Conservation (phyloP, 2,797 vertebrate genomes). For the Lacerta viridis region DNA sequence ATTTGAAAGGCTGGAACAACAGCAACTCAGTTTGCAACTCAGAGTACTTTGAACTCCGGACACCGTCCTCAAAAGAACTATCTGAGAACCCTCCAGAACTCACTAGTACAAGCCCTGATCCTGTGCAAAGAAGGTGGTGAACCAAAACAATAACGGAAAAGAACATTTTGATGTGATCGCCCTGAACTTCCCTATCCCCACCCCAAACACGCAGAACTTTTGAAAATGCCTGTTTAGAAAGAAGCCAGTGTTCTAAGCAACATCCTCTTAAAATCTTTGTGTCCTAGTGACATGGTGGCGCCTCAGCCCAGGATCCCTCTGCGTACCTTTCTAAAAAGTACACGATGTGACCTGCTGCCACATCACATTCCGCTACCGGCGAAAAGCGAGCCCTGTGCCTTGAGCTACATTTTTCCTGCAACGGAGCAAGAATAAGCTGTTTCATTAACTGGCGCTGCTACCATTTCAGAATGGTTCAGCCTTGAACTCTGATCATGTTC, state of each 20-base stretch:
- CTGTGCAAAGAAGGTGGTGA: background rate
- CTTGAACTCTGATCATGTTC: no score
- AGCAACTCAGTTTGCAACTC: conserved; percentile 3
- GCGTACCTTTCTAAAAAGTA: conserved; percentile 44
- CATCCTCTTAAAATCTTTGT: conserved; percentile 22
- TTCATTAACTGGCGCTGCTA: background rate
- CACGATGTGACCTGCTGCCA: conserved; percentile 26
- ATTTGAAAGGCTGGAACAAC: background rate
- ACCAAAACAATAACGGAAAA: conserved; percentile 12
- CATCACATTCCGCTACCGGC: conserved; percentile 4
- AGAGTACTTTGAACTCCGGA: background rate
- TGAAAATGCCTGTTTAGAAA: background rate
- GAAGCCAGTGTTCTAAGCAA: conserved; percentile 28
- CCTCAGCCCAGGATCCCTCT: conserved; percentile 1
- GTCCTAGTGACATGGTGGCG: conserved; percentile 7
- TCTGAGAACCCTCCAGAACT: no score
- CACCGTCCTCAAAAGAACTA: background rate
- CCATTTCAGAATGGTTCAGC: no score
- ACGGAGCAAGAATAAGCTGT: background rate
- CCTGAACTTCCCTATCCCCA: background rate
- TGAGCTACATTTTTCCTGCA: background rate
- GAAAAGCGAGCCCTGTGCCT: background rate
- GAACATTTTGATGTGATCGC: conserved; percentile 2
- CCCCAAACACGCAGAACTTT: conserved; percentile 10
- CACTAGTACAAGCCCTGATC: background rate